Evolutionary conservation across 2,113 vertebrate species (phyloP).

Genomic region (Chaenogobius annularis): DNA sequence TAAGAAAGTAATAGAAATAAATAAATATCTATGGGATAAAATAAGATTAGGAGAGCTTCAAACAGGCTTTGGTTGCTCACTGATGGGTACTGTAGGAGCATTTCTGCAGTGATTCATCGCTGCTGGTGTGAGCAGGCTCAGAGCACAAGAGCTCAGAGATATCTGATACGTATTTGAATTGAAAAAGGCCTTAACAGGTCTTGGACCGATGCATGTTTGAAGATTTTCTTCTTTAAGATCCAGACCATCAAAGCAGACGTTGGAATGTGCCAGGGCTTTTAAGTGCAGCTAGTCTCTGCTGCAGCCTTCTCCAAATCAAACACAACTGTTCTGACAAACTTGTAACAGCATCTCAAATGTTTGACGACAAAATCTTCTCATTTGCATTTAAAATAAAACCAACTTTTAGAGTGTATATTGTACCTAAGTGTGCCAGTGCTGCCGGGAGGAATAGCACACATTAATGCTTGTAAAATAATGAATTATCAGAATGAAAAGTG

Average conservation of each 20-base stretch:
- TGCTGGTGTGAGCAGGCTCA: slow-evolving; percentile 14
- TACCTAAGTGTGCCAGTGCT: background rate
- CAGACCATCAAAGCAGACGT: slow-evolving; percentile 10
- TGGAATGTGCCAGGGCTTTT: slow-evolving; percentile 13
- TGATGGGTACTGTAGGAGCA: slow-evolving; percentile 12
- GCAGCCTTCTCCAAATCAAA: slow-evolving; percentile 3
- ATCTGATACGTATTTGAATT: slow-evolving; percentile 9
- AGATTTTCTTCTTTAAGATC: slow-evolving; percentile 12
- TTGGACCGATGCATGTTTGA: slow-evolving; percentile 18
- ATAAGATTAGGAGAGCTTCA: slow-evolving; percentile 17
- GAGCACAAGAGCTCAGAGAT: slow-evolving; percentile 4
- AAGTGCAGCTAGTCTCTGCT: background rate
- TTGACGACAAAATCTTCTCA: slow-evolving; percentile 3
- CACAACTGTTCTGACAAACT: background rate
- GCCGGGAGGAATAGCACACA: background rate
- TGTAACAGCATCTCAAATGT: slow-evolving; percentile 8
- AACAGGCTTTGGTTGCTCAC: slow-evolving; percentile 15
- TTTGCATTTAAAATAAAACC: background rate
- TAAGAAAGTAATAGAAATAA: slow-evolving; percentile 15
- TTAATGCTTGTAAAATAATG: slow-evolving; percentile 1
- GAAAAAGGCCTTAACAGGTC: slow-evolving; percentile 13
- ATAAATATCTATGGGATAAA: background rate
- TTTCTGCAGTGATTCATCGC: slow-evolving; percentile 11
- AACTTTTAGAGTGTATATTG: background rate
- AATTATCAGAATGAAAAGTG: background rate